A percentile compares a stretch with the other conserved stretches of the same genome.
phyloP scores from a whole-genome alignment of 2,888 invertebrate genomes.

The Scrobipalpa atriplicella region DNA sequence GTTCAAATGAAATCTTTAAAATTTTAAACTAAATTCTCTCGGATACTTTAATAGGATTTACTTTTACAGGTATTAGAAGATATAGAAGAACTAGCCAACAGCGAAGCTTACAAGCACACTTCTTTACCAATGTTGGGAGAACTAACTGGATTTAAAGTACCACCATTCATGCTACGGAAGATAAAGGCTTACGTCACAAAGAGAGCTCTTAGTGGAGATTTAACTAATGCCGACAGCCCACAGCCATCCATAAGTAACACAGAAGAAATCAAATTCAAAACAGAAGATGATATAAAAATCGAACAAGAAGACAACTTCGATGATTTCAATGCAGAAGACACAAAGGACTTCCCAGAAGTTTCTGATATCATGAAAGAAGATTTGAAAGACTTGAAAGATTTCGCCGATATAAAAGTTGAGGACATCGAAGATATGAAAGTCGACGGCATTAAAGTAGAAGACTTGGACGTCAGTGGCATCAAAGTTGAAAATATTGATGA shows the following conservation, averaged over 20 bases:
- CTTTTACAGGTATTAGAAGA: constrained; percentile 85
- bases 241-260: constrained; percentile 64
- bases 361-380: constrained; percentile 66
- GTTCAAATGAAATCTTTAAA: too few relatives aligned
- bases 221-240: constrained; percentile 65
- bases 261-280: constrained; percentile 64
- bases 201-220: constrained; percentile 60
- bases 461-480: constrained; percentile 63
- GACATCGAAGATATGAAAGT: constrained; percentile 77
- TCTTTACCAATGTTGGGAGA: constrained; percentile 86
- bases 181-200: constrained; percentile 85
- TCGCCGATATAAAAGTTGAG: constrained; percentile 75
- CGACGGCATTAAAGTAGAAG: constrained; percentile 72
- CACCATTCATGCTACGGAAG: constrained; percentile 88
- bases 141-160: constrained; percentile 89
- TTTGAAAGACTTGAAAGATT: constrained; percentile 48
- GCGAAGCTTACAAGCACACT: constrained; percentile 87
- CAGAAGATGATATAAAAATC: constrained; percentile 65
- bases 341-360: constrained; percentile 67
- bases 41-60: background rate
- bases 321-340: constrained; percentile 69
- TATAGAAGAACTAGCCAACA: constrained; percentile 87
- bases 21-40: background rate
- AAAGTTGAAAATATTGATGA: constrained; percentile 73
- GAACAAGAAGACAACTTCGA: constrained; percentile 70